Percentiles rank a stretch among this genome's conserved stretches.
Evolutionary conservation across 2,797 vertebrate genomes (phyloP).

Genomic region (Catostomus latipinnis): DNA sequence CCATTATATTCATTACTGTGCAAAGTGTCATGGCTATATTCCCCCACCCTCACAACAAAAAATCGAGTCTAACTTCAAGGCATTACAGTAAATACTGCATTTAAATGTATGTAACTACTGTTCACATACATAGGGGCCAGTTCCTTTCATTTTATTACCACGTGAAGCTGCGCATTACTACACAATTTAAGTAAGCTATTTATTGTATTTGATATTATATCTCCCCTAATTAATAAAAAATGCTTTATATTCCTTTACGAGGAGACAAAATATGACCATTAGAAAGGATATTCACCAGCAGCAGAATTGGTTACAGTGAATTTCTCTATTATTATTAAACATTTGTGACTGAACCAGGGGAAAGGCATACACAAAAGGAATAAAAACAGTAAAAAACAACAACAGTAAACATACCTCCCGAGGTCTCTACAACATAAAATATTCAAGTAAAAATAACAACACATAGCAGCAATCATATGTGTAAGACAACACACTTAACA

Average conservation of each 20-base stretch:
- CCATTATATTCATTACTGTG: conserved; percentile 43
- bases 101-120: conserved; percentile 48
- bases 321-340: conserved; percentile 25
- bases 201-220: background rate
- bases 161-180: conserved; percentile 19
- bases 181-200: conserved; percentile 57
- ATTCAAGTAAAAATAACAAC: conserved; percentile 98
- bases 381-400: conserved; percentile 77
- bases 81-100: conserved; percentile 68
- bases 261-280: conserved; percentile 22
- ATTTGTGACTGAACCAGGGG: conserved; percentile 44
- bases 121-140: conserved; percentile 66
- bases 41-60: conserved; percentile 59
- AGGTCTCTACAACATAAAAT: conserved; percentile 95
- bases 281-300: conserved; percentile 46
- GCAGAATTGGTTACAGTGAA: conserved; percentile 43
- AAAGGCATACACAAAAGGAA: conserved; percentile 83
- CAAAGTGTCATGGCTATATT: conserved; percentile 59
- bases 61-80: conserved; percentile 71
- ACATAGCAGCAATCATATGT: conserved; percentile 92
- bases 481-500: conserved; percentile 87
- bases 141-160: conserved; percentile 41
- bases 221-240: conserved; percentile 2
- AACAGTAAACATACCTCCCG: conserved; percentile 95
- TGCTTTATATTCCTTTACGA: conserved; percentile 28